Percentiles rank a stretch among this genome's conserved stretches.
Evolutionary conservation across 1,140 invertebrate genomes (phyloP).

Genomic region (Musca domestica): DNA sequence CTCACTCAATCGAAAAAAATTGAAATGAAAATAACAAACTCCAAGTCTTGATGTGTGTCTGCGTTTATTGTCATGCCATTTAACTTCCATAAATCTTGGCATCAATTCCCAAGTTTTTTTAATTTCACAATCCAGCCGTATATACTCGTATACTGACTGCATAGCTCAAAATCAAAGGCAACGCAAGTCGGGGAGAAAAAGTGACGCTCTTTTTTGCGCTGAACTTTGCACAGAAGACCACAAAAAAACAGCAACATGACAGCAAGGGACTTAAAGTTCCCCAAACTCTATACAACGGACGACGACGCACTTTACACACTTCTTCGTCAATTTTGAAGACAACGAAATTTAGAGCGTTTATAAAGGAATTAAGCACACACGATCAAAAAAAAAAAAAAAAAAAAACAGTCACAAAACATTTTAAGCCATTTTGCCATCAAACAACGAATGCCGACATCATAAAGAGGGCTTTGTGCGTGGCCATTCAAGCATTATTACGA

Average conservation of each 20-base stretch:
- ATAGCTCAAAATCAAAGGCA: no score
- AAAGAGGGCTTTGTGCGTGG: background rate
- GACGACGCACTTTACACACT: no score
- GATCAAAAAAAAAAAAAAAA: no score
- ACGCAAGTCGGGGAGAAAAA: no score
- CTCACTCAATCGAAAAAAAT: no score
- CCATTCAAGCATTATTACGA: background rate
- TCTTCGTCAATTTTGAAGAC: constrained; percentile 5
- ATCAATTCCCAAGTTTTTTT: background rate
- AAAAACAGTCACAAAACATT: constrained; percentile 16
- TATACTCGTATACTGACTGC: no score
- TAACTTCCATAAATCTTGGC: constrained; percentile 21
- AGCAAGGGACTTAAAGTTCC: constrained; percentile 12
- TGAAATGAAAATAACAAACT: no score
- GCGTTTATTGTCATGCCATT: constrained; percentile 18
- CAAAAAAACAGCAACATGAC: constrained; percentile 12
- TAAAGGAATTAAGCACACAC: constrained; percentile 7
- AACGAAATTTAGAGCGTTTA: constrained; percentile 17
- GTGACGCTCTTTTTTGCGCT: no score
- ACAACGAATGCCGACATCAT: constrained; percentile 11
- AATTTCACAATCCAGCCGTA: background rate
- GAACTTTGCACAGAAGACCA: background rate
- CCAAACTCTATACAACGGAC: background rate
- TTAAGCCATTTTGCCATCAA: constrained; percentile 20
- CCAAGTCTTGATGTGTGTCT: background rate